Percentiles rank a stretch among this genome's conserved stretches.
Conservation (phyloP, 2,113 vertebrate species). For the Phylloscopus whistleri region DNA sequence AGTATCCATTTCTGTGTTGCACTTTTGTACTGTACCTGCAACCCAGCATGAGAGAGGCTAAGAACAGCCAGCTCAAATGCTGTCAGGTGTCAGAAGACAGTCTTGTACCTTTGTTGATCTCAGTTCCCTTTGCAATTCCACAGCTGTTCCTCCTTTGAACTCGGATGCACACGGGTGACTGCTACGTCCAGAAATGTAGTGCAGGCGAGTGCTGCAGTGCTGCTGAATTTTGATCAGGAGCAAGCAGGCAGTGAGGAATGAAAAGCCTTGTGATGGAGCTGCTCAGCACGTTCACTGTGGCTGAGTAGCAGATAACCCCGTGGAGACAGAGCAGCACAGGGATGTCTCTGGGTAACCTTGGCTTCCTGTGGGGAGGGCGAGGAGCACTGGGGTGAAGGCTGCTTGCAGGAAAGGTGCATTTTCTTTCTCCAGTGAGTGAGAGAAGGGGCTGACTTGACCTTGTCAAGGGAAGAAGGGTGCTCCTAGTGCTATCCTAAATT, state of each 20-base stretch:
- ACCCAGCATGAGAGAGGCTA: neutral
- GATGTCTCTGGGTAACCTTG: neutral
- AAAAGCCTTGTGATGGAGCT: neutral
- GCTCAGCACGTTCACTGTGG: neutral
- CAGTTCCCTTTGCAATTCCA: neutral
- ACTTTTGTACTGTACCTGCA: neutral
- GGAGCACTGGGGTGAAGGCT: neutral
- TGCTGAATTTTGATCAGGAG: slow-evolving; percentile 28
- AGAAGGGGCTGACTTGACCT: neutral
- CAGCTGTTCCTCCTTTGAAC: neutral
- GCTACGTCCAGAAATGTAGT: neutral
- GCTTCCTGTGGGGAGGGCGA: rapidly evolving
- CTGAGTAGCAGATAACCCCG: rapidly evolving
- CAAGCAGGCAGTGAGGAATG: neutral
- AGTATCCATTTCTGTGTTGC: neutral
- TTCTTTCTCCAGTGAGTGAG: neutral
- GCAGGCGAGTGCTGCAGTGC: neutral
- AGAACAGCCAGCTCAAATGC: neutral
- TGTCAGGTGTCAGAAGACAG: neutral
- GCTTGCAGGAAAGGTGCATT: neutral
- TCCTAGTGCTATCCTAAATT: neutral
- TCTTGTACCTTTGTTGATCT: neutral
- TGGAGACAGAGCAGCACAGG: rapidly evolving
- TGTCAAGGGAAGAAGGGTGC: neutral
- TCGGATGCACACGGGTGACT: neutral